These are phyloP conservation scores for Asbolus verrucosus DNA, from an alignment of 1,140 invertebrate genomes.

Conservation along the genomic window DNA sequence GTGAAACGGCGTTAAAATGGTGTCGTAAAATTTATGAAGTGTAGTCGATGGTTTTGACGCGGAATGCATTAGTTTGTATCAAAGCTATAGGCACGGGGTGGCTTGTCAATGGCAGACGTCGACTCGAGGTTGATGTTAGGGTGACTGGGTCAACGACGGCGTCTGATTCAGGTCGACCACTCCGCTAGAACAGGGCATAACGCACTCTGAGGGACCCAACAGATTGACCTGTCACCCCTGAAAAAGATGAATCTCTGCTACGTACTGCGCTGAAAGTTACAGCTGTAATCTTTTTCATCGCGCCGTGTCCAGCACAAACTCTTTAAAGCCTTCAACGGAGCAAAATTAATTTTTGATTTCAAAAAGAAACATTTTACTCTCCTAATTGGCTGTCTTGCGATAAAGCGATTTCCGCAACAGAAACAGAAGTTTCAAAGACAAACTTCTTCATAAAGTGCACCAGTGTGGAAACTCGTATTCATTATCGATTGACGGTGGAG, in stretches of 20 bases:
- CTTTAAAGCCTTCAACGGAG: neutral
- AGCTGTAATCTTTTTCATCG: constrained; percentile 26
- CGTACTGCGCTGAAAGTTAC: constrained; percentile 29
- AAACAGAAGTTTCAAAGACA: too few relatives aligned
- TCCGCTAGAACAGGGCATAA: constrained; percentile 24
- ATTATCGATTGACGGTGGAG: too few relatives aligned
- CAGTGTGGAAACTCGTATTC: too few relatives aligned
- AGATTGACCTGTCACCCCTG: constrained; percentile 34
- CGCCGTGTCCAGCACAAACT: neutral
- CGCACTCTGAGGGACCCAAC: constrained; percentile 17
- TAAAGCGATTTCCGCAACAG: too few relatives aligned
- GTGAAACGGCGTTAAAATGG: neutral
- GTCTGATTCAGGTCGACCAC: constrained; percentile 33
- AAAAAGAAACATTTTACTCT: too few relatives aligned
- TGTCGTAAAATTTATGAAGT: constrained; percentile 14
- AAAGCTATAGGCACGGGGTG: constrained; percentile 14
- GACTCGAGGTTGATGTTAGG: constrained; percentile 10
- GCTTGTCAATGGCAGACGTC: constrained; percentile 30
- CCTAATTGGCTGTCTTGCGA: too few relatives aligned
- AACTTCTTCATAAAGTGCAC: too few relatives aligned
- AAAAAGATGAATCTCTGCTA: constrained; percentile 34
- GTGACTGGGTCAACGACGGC: constrained; percentile 31
- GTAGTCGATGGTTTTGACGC: constrained; percentile 13
- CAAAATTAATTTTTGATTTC: too few relatives aligned
- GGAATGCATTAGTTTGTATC: constrained; percentile 24